Percentiles rank a stretch among this genome's conserved stretches.
Conservation (phyloP, 2,888 invertebrate genomes). For the Tachina lurida region DNA sequence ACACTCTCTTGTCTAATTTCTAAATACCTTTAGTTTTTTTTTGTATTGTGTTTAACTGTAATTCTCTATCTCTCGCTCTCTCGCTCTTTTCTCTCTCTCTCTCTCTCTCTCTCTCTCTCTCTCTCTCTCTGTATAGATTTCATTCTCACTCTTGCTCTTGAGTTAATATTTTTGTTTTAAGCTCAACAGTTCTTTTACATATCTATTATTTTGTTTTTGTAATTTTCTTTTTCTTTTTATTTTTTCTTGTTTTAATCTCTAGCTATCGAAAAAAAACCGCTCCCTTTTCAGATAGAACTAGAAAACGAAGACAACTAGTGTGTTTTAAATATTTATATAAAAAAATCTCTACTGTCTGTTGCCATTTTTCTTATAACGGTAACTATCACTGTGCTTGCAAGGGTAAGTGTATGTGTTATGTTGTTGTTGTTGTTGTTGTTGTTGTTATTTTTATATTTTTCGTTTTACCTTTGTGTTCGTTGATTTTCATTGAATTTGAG, state of each 20-base stretch:
- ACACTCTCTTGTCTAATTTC: slow-evolving; percentile 4
- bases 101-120: background rate
- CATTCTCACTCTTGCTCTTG: slow-evolving; percentile 58
- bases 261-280: slow-evolving; percentile 67
- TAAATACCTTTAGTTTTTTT: background rate
- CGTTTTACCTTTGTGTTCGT: slow-evolving; percentile 59
- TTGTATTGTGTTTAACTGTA: background rate
- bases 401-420: slow-evolving; percentile 18
- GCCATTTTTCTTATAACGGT: slow-evolving; percentile 59
- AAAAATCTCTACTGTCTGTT: slow-evolving; percentile 70
- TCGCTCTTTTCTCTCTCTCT: too few species aligned
- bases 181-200: slow-evolving; percentile 64
- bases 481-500: slow-evolving; percentile 64
- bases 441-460: slow-evolving; percentile 35
- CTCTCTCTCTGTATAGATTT: background rate
- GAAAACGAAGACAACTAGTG: slow-evolving; percentile 27
- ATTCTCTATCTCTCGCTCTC: slow-evolving; percentile 18
- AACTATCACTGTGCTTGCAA: slow-evolving; percentile 26
- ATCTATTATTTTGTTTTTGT: background rate
- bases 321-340: slow-evolving; percentile 61
- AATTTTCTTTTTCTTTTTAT: slow-evolving; percentile 18
- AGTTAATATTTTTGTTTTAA: slow-evolving; percentile 55
- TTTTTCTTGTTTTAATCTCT: slow-evolving; percentile 57
- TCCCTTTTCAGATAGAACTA: slow-evolving; percentile 64
- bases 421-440: background rate